Evolutionary conservation across 1,140 invertebrate genomes (phyloP), one percentile per base, ranked within the genome.

Genomic region (Drosophila littoralis): DNA sequence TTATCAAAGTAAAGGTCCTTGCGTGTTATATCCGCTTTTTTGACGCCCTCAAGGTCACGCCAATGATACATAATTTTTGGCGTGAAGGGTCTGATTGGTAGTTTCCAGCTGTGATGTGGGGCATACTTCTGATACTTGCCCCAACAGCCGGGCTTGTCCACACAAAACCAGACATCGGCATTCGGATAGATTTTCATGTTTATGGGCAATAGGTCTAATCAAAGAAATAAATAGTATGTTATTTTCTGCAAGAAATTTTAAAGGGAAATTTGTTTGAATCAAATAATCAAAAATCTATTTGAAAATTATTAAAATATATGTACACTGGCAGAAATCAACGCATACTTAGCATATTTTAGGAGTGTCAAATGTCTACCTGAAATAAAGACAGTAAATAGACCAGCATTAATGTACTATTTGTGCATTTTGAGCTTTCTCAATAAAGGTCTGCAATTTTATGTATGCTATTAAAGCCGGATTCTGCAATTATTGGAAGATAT

Each of bases 1-100:
- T 72, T 33, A 0, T 48, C 17, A n/a, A 89, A 84, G n/a, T 89
- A 84, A 9, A 89, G 54, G 46, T 89, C 85, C 7, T 70, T 38
- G 6, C 35, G 51, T 43, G 65, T 68, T 2, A 89, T 50, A 6
- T 90, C 55, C 8, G 36, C 0, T 65, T 51, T 52, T 38, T 89
- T 89, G 1, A 36, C 9, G 2, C 84, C 84, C 4, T 81, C 77
- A 0, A 52, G 17, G 40, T 89, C 84, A 4, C 84, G 80, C 84
- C 84, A 89, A 9, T 89, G 70, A n/a, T 32, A 12, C 77, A 89
- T 89, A 5, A 57, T n/a, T 12, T 50, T 42, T 1, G 48, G 74
- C 42, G 50, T 75, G 45, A 55, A 55, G 8, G 77, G 28, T 4
- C 28, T 28, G 0, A 8, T 38, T 7, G 50, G 43, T 12, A 74